Conservation (phyloP, 2,797 vertebrate species). For the Champsocephalus esox region DNA sequence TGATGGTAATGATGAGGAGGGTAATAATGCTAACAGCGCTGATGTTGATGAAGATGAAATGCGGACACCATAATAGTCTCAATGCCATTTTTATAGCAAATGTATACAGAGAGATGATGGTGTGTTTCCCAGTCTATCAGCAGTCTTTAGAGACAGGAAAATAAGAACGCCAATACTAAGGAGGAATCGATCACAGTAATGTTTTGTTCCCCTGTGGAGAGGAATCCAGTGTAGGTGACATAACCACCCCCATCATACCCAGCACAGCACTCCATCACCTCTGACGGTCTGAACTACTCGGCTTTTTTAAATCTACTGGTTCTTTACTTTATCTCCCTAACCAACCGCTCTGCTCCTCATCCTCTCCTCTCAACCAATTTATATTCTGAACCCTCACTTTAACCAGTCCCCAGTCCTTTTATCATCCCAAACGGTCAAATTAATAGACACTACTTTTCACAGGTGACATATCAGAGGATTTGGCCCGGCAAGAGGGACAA, state of each 20-base stretch:
- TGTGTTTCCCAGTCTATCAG: constrained; percentile 42
- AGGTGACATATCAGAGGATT: constrained; percentile 50
- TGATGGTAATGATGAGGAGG: constrained; percentile 52
- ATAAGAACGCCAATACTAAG: constrained; percentile 51
- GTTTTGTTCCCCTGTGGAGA: constrained; percentile 47
- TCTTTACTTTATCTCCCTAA: constrained; percentile 53
- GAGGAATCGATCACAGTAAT: constrained; percentile 72
- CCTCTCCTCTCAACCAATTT: constrained; percentile 54
- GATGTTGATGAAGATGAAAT: constrained; percentile 57
- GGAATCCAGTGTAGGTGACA: constrained; percentile 72
- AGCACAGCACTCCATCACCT: constrained; percentile 72
- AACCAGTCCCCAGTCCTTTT: constrained; percentile 53
- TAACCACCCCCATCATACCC: constrained; percentile 65
- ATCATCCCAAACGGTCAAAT: constrained; percentile 56
- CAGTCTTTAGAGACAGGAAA: constrained; percentile 42
- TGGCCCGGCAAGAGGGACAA: constrained; percentile 19
- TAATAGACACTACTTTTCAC: constrained; percentile 54
- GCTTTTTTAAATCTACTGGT: constrained; percentile 53
- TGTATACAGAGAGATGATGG: constrained; percentile 18
- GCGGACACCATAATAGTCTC: constrained; percentile 42
- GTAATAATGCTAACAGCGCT: constrained; percentile 47
- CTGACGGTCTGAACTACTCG: constrained; percentile 58
- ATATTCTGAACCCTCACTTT: constrained; percentile 53
- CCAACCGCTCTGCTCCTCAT: constrained; percentile 55
- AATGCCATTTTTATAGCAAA: constrained; percentile 36